Evolutionary conservation across 1,140 invertebrate species (phyloP).

Genomic region (Ceratosolen solmsi): DNA sequence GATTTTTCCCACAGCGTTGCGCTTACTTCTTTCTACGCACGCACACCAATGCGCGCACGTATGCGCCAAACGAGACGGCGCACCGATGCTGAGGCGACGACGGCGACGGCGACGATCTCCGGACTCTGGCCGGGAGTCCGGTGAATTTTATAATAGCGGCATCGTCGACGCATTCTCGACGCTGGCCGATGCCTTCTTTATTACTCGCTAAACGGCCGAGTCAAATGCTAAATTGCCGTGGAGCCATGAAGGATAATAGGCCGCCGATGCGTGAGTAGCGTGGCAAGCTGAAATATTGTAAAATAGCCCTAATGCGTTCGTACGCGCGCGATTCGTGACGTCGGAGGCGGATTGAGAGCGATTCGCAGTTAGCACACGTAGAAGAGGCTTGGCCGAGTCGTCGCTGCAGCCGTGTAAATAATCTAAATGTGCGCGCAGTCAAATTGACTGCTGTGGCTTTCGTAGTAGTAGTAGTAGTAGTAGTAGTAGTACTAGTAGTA

Average conservation of each 20-base stretch:
- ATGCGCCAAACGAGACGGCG: neutral
- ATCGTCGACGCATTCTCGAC: neutral
- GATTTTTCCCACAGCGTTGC: slow-evolving; percentile 56
- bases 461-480: no score
- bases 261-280: no score
- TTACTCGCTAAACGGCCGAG: neutral
- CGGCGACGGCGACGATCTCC: neutral
- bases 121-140: neutral
- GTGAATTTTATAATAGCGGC: neutral
- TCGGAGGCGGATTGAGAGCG: neutral
- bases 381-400: no score
- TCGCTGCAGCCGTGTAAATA: no score
- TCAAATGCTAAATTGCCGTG: neutral
- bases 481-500: no score
- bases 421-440: no score
- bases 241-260: no score
- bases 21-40: slow-evolving; percentile 15
- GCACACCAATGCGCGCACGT: neutral
- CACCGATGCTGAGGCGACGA: neutral
- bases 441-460: no score
- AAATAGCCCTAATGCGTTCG: neutral
- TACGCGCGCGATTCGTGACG: neutral
- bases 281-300: no score
- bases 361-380: no score
- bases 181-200: neutral